Evolutionary conservation across 2,888 invertebrate species (phyloP).

Genomic region (Limnephilus marmoratus): DNA sequence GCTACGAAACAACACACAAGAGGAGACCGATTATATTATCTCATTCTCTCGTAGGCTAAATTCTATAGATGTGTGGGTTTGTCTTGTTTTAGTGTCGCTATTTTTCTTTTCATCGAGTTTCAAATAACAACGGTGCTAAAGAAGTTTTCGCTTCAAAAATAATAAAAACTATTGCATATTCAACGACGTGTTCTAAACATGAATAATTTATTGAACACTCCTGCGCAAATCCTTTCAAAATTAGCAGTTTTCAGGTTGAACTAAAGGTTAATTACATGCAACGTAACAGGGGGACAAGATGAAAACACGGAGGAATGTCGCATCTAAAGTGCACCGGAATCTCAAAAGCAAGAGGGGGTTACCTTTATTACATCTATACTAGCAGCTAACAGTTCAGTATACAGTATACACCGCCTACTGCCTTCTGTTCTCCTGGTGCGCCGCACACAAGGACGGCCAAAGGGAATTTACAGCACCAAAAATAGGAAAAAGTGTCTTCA

Average conservation of each 20-base stretch:
- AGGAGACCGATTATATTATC: too few relatives aligned
- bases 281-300: conserved; percentile 27
- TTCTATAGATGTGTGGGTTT: too few relatives aligned
- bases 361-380: background rate
- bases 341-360: background rate
- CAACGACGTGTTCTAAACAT: background rate
- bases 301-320: conserved; percentile 35
- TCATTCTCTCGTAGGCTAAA: too few relatives aligned
- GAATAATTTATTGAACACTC: background rate
- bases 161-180: too few relatives aligned
- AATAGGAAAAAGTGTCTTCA: too few relatives aligned
- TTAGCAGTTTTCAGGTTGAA: conserved; percentile 14
- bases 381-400: background rate
- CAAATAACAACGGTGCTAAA: too few relatives aligned
- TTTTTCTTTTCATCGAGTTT: too few relatives aligned
- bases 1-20: too few relatives aligned
- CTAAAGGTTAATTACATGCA: conserved; percentile 46
- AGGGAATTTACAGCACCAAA: too few relatives aligned
- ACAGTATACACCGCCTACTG: background rate
- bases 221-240: conserved; percentile 21
- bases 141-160: too few relatives aligned
- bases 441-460: too few relatives aligned
- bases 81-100: too few relatives aligned
- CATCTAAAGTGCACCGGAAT: conserved; percentile 39
- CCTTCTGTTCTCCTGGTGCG: background rate